phyloP scores from a whole-genome alignment of 2,888 invertebrate genomes.

The Vandiemenella viatica region DNA sequence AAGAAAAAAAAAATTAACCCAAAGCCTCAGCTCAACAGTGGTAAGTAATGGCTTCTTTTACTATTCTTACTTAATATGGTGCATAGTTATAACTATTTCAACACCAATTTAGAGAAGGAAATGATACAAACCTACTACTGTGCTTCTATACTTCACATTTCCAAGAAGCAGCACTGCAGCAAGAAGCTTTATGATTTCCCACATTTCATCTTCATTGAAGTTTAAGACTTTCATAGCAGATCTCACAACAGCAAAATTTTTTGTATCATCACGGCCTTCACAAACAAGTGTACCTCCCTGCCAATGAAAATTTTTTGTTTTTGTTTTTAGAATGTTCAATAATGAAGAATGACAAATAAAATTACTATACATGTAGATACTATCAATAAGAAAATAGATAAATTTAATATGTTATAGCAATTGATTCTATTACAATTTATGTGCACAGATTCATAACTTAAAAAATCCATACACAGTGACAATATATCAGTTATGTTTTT shows the following conservation, averaged over 20 bases:
- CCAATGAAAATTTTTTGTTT: too few species aligned
- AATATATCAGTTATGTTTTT: too few species aligned
- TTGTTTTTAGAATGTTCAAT: too few species aligned
- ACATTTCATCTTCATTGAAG: conserved; percentile 68
- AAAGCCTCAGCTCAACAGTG: too few species aligned
- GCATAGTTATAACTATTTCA: neutral
- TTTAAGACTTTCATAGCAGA: conserved; percentile 88
- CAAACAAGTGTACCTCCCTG: conserved; percentile 54
- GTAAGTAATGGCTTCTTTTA: too few species aligned
- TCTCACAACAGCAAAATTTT: conserved; percentile 75
- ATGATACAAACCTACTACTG: conserved; percentile 26
- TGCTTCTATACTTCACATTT: conserved; percentile 70
- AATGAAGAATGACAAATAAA: too few species aligned
- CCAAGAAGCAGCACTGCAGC: conserved; percentile 83
- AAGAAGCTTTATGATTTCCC: conserved; percentile 69
- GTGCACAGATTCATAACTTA: too few species aligned
- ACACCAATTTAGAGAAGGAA: neutral
- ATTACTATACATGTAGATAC: neutral
- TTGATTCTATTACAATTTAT: too few species aligned
- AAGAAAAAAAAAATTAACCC: too few species aligned
- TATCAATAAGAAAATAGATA: neutral
- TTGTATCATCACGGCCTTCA: conserved; percentile 67
- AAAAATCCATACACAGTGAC: too few species aligned
- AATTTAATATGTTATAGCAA: too few species aligned
- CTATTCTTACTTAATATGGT: too few species aligned